Evolutionary conservation across 2,113 vertebrate species (phyloP).

Genomic region (Okapia johnstoni): DNA sequence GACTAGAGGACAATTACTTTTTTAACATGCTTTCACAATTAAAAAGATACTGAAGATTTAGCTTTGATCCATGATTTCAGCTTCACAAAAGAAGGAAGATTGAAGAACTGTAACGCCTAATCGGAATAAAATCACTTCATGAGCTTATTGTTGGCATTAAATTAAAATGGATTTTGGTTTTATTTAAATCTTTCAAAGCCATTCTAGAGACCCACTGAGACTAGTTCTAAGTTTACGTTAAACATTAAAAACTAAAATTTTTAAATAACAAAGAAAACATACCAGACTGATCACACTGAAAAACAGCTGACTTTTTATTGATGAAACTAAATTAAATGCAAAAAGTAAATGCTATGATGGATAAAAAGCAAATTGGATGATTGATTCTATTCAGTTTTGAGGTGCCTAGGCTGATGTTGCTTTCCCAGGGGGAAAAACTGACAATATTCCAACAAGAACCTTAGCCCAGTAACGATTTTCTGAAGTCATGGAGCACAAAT

Average conservation of each 20-base stretch:
- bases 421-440: neutral
- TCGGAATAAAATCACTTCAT: neutral
- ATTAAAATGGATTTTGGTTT: conserved; percentile 3
- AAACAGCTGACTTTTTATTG: neutral
- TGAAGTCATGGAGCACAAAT: neutral
- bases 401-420: neutral
- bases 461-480: neutral
- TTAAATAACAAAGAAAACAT: neutral
- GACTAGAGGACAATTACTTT: neutral
- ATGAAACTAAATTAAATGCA: neutral
- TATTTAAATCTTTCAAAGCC: neutral
- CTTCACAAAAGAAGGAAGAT: neutral
- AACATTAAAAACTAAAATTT: neutral
- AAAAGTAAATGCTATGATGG: neutral
- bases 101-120: neutral
- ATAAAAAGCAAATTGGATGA: neutral
- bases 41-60: neutral
- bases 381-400: neutral
- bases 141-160: conserved; percentile 18
- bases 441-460: neutral
- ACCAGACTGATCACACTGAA: neutral
- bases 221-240: neutral
- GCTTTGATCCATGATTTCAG: neutral
- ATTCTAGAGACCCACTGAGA: neutral
- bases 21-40: neutral